Evolutionary conservation across 1,140 invertebrate genomes (phyloP).

Genomic region (Euwallacea similis): DNA sequence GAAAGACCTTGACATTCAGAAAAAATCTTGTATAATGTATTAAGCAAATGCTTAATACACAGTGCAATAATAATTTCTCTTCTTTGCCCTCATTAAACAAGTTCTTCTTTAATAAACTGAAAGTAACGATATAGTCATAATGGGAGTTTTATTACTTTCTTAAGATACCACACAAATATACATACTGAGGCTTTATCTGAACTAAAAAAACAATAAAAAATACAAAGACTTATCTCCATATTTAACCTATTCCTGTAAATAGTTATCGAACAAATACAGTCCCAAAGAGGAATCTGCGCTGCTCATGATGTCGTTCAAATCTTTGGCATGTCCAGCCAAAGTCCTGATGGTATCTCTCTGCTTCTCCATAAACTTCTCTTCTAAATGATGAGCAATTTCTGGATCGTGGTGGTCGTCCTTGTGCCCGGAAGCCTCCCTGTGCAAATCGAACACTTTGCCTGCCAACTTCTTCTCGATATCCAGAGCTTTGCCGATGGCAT

Average conservation of each 20-base stretch:
- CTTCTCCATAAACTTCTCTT: constrained; percentile 72
- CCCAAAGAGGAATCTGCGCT: constrained; percentile 63
- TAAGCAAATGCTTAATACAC: too few species aligned
- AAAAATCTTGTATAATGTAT: too few species aligned
- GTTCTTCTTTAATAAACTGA: too few species aligned
- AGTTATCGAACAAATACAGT: constrained; percentile 77
- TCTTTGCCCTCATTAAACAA: too few species aligned
- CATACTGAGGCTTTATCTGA: too few species aligned
- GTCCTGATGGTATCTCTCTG: constrained; percentile 67
- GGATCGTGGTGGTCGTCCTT: constrained; percentile 62
- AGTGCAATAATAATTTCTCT: too few species aligned
- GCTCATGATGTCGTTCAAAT: constrained; percentile 67
- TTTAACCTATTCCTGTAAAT: constrained; percentile 61
- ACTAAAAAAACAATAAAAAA: too few species aligned
- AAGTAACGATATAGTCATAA: too few species aligned
- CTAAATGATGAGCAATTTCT: constrained; percentile 71
- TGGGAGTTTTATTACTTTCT: too few species aligned
- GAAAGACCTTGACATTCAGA: too few species aligned
- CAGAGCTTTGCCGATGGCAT: constrained; percentile 71
- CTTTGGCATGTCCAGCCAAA: constrained; percentile 70
- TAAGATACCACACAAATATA: too few species aligned
- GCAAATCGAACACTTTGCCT: constrained; percentile 66
- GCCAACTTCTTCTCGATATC: constrained; percentile 74
- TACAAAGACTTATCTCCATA: too few species aligned
- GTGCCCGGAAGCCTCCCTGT: constrained; percentile 57